Percentiles rank a stretch among this genome's conserved stretches.
phyloP scores from a whole-genome alignment of 2,888 invertebrate species.

The Apamea monoglypha region DNA sequence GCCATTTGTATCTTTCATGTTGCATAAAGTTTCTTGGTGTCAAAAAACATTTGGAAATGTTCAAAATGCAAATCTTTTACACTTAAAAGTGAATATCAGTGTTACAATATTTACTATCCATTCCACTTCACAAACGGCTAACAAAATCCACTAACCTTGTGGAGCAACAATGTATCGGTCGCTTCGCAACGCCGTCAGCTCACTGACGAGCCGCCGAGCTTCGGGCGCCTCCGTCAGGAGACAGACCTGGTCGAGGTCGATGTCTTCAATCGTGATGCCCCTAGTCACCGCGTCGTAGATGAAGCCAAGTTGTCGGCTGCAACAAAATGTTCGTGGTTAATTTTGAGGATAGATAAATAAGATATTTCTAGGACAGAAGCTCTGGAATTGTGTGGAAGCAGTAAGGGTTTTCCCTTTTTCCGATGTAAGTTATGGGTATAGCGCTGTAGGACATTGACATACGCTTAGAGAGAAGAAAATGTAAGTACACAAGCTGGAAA shows the following conservation, averaged over 20 bases:
- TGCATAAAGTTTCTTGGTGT: background rate
- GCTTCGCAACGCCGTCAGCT: conserved; percentile 73
- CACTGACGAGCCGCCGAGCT: conserved; percentile 73
- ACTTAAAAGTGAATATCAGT: background rate
- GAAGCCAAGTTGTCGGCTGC: conserved; percentile 84
- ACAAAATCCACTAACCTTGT: conserved; percentile 79
- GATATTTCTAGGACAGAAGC: background rate
- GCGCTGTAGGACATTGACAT: too few relatives aligned
- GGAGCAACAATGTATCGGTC: conserved; percentile 74
- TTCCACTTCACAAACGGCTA: background rate
- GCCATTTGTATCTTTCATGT: background rate
- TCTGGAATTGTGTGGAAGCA: too few relatives aligned
- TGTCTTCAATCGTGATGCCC: conserved; percentile 82
- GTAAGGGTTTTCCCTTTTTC: too few relatives aligned
- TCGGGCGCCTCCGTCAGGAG: conserved; percentile 77
- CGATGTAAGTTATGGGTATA: background rate
- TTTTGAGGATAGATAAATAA: background rate
- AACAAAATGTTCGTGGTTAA: conserved; percentile 66
- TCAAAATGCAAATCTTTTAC: background rate
- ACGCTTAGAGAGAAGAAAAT: too few relatives aligned
- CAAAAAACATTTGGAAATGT: too few relatives aligned
- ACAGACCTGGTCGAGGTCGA: conserved; percentile 80
- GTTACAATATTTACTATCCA: background rate
- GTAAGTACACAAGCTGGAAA: too few relatives aligned
- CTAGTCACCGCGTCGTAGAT: conserved; percentile 83